Evolutionary conservation across 2,113 vertebrate genomes (phyloP).

Genomic region (Corythoichthys intestinalis): DNA sequence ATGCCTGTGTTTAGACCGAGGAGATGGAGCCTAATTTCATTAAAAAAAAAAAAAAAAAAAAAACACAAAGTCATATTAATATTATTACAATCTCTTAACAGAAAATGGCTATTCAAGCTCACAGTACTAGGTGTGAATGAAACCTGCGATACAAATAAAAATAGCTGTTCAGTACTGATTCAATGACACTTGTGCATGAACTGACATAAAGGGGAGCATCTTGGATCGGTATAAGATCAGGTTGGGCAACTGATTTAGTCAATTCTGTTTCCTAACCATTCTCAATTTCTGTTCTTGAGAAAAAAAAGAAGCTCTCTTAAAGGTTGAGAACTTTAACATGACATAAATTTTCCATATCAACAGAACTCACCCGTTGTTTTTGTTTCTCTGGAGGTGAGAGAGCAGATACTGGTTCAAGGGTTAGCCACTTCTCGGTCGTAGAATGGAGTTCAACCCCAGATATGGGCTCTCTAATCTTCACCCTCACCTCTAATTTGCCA

Average conservation of each 20-base stretch:
- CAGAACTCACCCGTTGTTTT: slow-evolving; percentile 45
- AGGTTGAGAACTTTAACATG: background rate
- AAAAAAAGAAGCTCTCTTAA: background rate
- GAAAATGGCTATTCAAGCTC: background rate
- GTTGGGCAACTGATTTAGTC: no score
- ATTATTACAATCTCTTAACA: background rate
- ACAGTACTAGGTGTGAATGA: background rate
- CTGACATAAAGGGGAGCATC: background rate
- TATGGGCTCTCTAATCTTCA: slow-evolving; percentile 82
- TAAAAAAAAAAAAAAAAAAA: slow-evolving; percentile 10
- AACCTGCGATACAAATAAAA: background rate
- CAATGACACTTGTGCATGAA: background rate
- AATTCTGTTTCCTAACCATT: no score
- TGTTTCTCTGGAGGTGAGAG: slow-evolving; percentile 53
- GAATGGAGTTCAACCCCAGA: slow-evolving; percentile 79
- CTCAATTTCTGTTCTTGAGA: background rate
- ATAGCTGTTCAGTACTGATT: background rate
- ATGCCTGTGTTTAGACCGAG: slow-evolving; percentile 62
- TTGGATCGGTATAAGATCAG: background rate
- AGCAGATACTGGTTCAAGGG: slow-evolving; percentile 69
- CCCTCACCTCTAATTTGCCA: slow-evolving; percentile 82
- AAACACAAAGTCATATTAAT: background rate
- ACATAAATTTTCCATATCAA: background rate
- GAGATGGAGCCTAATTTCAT: slow-evolving; percentile 55
- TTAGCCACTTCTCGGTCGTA: slow-evolving; percentile 83